Conservation (phyloP, 1,140 invertebrate species). For the Ridgeia piscesae region DNA sequence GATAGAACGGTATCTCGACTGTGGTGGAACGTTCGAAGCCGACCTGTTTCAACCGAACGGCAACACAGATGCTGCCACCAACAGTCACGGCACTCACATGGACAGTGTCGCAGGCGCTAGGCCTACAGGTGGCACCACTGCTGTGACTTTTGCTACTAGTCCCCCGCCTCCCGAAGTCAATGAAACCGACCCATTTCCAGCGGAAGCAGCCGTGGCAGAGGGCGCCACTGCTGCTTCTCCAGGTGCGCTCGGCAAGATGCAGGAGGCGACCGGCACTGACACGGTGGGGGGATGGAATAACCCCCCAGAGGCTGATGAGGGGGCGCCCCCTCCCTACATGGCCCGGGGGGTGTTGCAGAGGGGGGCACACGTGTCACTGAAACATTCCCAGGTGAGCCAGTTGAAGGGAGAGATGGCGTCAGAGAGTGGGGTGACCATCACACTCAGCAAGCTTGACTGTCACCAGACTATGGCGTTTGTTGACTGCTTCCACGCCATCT, state of each 20-base stretch:
- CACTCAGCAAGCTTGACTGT: conserved; percentile 12
- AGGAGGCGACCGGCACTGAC: not conserved
- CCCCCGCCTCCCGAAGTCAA: not conserved
- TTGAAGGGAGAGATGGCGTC: not conserved
- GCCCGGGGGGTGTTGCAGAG: not conserved
- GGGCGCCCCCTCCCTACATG: conserved; percentile 13
- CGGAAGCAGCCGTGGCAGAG: not conserved
- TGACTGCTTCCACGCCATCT: conserved; percentile 15
- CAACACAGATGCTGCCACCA: not conserved
- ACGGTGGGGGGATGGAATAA: conserved; percentile 14
- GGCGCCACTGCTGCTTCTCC: not conserved
- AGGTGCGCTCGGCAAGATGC: not conserved
- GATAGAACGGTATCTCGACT: not conserved
- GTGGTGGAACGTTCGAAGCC: not conserved
- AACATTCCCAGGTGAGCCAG: not conserved
- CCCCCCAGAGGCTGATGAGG: not conserved
- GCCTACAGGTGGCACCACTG: not conserved
- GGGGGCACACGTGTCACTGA: conserved; percentile 6
- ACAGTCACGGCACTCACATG: not conserved
- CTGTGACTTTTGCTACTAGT: not conserved
- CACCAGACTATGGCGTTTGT: conserved; percentile 14
- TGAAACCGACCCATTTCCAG: not conserved
- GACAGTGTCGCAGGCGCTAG: not conserved
- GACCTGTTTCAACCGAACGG: not conserved
- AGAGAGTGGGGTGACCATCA: not conserved